Evolutionary conservation across 2,113 vertebrate species (phyloP).

Genomic region (Colinus virginianus): DNA sequence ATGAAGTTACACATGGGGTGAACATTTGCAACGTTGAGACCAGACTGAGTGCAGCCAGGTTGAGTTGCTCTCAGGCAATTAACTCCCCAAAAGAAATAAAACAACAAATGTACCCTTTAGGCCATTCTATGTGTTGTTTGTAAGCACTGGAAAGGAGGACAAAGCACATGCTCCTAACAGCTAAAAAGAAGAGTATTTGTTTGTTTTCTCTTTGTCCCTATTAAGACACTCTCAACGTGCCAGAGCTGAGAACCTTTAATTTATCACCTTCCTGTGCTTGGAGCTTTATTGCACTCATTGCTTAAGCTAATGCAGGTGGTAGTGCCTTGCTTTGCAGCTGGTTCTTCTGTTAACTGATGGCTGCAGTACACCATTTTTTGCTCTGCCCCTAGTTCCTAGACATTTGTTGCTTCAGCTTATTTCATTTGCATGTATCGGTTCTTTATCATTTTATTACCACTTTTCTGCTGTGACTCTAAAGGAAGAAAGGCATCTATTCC

Average conservation of each 20-base stretch:
- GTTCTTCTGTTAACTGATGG: neutral
- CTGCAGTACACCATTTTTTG: neutral
- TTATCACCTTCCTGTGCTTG: conserved; percentile 52
- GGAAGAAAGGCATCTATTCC: neutral
- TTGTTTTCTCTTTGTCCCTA: conserved; percentile 46
- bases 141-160: neutral
- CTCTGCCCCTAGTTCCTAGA: neutral
- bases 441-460: conserved; percentile 36
- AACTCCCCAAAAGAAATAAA: neutral
- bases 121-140: neutral
- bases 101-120: neutral
- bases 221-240: conserved; percentile 50
- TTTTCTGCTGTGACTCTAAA: conserved; percentile 21
- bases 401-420: conserved; percentile 24
- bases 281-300: conserved; percentile 32
- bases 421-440: conserved; percentile 42
- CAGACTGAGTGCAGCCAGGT: neutral
- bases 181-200: conserved; percentile 15
- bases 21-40: rapidly evolving
- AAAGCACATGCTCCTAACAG: conserved; percentile 18
- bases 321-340: conserved; percentile 21
- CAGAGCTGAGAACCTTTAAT: conserved; percentile 60
- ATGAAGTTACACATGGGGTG: neutral
- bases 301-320: conserved; percentile 56
- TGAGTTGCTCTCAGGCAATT: neutral